These are phyloP conservation scores for Drosophila tristis DNA, from an alignment of 1,140 invertebrate genomes.

Conservation along the genomic window DNA sequence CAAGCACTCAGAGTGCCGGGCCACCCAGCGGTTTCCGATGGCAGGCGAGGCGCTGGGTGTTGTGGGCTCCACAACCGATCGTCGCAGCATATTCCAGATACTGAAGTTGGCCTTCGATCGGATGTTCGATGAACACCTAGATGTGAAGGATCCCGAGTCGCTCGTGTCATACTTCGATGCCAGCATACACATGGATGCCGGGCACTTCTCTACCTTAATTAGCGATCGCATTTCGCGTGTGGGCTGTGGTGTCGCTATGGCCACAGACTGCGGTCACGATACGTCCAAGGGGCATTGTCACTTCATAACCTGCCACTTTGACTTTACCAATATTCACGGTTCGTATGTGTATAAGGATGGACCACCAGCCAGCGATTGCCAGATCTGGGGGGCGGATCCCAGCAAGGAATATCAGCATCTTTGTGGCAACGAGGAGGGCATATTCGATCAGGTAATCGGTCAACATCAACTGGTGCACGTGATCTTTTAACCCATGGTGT, in stretches of 20 bases:
- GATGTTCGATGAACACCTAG: constrained; percentile 31
- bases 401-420: constrained; percentile 23
- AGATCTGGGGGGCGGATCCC: constrained; percentile 10
- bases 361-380: constrained; percentile 23
- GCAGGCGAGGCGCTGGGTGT: constrained; percentile 38
- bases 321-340: constrained; percentile 31
- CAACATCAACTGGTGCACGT: no score
- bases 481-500: background rate
- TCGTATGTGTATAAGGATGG: constrained; percentile 38
- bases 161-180: constrained; percentile 11
- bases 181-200: constrained; percentile 4
- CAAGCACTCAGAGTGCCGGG: constrained; percentile 44
- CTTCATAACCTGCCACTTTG: constrained; percentile 56
- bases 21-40: constrained; percentile 42
- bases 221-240: constrained; percentile 61
- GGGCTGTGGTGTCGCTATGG: constrained; percentile 44
- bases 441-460: constrained; percentile 26
- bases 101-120: background rate
- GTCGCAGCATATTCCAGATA: background rate
- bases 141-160: constrained; percentile 21
- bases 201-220: constrained; percentile 33
- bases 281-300: constrained; percentile 8
- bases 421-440: constrained; percentile 40
- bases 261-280: constrained; percentile 6
- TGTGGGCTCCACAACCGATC: background rate